Evolutionary conservation across 2,797 vertebrate species (phyloP).

Genomic region (Heliangelus exortis): DNA sequence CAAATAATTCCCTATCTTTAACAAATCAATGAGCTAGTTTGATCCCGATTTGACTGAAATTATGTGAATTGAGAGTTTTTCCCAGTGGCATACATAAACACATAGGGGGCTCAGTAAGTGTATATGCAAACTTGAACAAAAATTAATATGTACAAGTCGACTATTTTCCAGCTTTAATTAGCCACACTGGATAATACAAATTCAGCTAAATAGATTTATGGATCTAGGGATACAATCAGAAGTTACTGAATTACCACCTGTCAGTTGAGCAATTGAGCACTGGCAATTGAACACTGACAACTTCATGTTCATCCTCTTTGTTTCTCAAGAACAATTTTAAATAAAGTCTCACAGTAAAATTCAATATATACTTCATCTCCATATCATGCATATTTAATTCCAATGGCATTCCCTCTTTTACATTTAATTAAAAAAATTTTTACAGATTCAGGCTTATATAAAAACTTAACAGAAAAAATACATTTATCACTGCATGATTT

Average conservation of each 20-base stretch:
- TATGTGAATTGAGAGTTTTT: neutral
- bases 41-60: neutral
- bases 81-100: neutral
- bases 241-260: neutral
- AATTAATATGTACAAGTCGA: neutral
- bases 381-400: neutral
- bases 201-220: neutral
- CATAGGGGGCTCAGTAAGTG: neutral
- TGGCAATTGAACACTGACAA: neutral
- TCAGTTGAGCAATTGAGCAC: neutral
- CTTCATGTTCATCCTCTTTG: neutral
- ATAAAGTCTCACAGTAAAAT: neutral
- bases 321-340: neutral
- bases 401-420: neutral
- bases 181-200: neutral
- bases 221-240: neutral
- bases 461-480: conserved; percentile 31
- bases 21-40: neutral
- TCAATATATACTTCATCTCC: neutral
- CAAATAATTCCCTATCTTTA: neutral
- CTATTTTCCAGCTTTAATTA: neutral
- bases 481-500: neutral
- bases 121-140: neutral
- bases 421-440: conserved; percentile 12
- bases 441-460: conserved; percentile 43